These are phyloP conservation scores for Drosophila nr. perissopoda DNA, from an alignment of 2,888 invertebrate species.

Conservation along the genomic window DNA sequence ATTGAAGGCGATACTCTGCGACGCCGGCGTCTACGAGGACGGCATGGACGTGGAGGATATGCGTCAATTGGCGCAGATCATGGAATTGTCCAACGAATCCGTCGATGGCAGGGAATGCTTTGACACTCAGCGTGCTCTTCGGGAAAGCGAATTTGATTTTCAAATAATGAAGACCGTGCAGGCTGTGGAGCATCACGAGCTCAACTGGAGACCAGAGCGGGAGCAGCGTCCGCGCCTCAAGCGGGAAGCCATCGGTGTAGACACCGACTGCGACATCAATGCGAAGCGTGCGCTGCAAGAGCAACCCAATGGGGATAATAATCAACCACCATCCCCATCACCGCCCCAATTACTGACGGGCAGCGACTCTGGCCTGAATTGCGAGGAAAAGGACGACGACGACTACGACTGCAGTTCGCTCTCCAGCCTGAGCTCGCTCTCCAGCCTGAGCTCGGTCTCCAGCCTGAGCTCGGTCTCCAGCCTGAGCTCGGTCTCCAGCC, in stretches of 20 bases:
- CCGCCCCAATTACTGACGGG: conserved; percentile 2
- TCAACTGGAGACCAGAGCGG: conserved; percentile 71
- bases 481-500: too few relatives aligned
- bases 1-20: too few relatives aligned
- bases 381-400: conserved; percentile 22
- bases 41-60: too few relatives aligned
- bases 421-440: conserved; percentile 25
- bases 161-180: conserved; percentile 35
- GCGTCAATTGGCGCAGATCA: too few relatives aligned
- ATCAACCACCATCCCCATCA: conserved; percentile 10
- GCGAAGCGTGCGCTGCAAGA: conserved; percentile 16
- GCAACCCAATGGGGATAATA: conserved; percentile 10
- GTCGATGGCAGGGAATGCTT: too few relatives aligned
- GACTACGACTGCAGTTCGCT: conserved; percentile 17
- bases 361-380: conserved; percentile 54
- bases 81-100: too few relatives aligned
- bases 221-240: neutral
- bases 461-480: too few relatives aligned
- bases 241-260: neutral
- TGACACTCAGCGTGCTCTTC: too few relatives aligned
- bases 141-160: too few relatives aligned
- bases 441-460: too few relatives aligned
- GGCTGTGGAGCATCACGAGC: conserved; percentile 74
- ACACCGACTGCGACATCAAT: neutral
- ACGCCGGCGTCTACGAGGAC: too few relatives aligned